Evolutionary conservation across 2,888 invertebrate species (phyloP).

Genomic region (Thecophora atra): DNA sequence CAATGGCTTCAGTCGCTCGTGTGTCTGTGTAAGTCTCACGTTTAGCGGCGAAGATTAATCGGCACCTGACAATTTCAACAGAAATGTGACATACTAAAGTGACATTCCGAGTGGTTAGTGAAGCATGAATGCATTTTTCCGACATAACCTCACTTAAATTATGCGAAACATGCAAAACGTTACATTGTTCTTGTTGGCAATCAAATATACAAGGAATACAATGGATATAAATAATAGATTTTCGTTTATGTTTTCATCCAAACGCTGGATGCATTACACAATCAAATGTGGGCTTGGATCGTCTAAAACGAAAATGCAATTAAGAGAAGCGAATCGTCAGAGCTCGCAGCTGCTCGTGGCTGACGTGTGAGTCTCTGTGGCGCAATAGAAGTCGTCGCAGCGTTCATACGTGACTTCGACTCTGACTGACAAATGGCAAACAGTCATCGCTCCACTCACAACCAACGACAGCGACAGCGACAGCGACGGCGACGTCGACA

Average conservation of each 20-base stretch:
- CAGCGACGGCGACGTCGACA: not conserved
- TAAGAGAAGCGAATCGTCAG: too few relatives aligned
- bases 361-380: not conserved
- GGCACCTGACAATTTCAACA: not conserved
- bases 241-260: too few relatives aligned
- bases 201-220: too few relatives aligned
- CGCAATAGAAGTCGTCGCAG: not conserved
- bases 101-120: conserved; percentile 5
- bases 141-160: too few relatives aligned
- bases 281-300: too few relatives aligned
- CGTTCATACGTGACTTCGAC: not conserved
- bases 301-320: too few relatives aligned
- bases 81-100: not conserved
- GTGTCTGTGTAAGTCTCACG: not conserved
- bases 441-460: not conserved
- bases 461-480: not conserved
- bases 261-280: too few relatives aligned
- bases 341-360: too few relatives aligned
- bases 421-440: conserved; percentile 8
- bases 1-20: not conserved
- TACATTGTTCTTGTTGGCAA: too few relatives aligned
- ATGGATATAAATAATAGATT: too few relatives aligned
- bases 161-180: too few relatives aligned
- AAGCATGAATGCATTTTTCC: not conserved
- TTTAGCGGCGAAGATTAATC: not conserved